Evolutionary conservation across 53 echinoderm and acorn worm genomes (phyloP).

Genomic region (Paelopatides confundens): DNA sequence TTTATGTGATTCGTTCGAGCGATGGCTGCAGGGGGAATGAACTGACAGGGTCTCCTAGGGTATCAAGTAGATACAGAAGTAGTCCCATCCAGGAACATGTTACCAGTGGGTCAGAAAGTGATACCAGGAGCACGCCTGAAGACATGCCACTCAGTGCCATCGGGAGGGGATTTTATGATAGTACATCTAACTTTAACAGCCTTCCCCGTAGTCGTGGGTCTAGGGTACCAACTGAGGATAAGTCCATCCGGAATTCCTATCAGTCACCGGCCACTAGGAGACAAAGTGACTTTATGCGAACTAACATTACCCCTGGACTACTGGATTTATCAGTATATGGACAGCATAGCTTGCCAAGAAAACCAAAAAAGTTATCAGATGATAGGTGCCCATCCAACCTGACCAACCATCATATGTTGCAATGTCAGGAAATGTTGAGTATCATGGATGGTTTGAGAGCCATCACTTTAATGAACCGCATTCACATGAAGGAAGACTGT

Average conservation of each 20-base stretch:
- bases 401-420: constrained; percentile 42
- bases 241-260: background rate
- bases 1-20: constrained; percentile 46
- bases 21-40: constrained; percentile 20
- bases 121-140: constrained; percentile 29
- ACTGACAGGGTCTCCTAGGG: constrained; percentile 1
- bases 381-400: constrained; percentile 42
- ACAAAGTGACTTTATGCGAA: background rate
- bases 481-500: constrained; percentile 72
- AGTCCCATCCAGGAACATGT: constrained; percentile 43
- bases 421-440: constrained; percentile 73
- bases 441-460: constrained; percentile 72
- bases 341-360: constrained; percentile 38
- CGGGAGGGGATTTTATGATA: background rate
- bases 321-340: constrained; percentile 15
- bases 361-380: background rate
- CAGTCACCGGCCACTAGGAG: background rate
- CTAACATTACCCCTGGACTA: constrained; percentile 23
- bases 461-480: constrained; percentile 64
- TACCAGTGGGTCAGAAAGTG: constrained; percentile 31
- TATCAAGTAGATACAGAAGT: background rate
- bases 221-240: background rate
- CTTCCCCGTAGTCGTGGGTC: constrained; percentile 20
- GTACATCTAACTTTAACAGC: constrained; percentile 30
- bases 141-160: constrained; percentile 23